These are phyloP conservation scores for Cataglyphis hispanica DNA, from an alignment of 1,140 invertebrate species.

Conservation along the genomic window DNA sequence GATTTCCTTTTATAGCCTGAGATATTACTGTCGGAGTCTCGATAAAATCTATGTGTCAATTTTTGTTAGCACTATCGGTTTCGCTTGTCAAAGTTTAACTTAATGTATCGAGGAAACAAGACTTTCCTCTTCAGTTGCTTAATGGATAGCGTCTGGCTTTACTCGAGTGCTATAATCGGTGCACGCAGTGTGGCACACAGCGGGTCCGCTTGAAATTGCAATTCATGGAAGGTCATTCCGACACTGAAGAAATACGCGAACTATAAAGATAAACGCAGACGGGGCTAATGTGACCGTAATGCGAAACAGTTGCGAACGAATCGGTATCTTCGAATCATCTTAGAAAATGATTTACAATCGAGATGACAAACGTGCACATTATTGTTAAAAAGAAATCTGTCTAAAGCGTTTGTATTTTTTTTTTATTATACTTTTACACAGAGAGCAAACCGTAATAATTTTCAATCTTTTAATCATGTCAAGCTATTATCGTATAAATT, in stretches of 20 bases:
- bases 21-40: neutral
- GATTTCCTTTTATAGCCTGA: neutral
- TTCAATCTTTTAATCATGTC: neutral
- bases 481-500: neutral
- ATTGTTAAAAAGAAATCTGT: constrained; percentile 5
- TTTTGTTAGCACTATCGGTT: constrained; percentile 2
- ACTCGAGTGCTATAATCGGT: constrained; percentile 42
- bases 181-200: neutral
- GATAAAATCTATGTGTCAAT: neutral
- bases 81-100: constrained; percentile 65
- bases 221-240: constrained; percentile 48
- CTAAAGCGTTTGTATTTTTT: neutral
- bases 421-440: neutral
- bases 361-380: constrained; percentile 24
- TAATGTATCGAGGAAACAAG: constrained; percentile 53
- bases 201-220: constrained; percentile 34
- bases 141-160: constrained; percentile 11
- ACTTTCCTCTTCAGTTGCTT: constrained; percentile 52
- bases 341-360: constrained; percentile 3
- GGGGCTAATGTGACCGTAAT: constrained; percentile 33
- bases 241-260: constrained; percentile 36
- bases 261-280: constrained; percentile 51
- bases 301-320: constrained; percentile 48
- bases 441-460: neutral
- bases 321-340: constrained; percentile 27